phyloP scores from a whole-genome alignment of 1,140 invertebrate species.

The Drosophila pruinosa region DNA sequence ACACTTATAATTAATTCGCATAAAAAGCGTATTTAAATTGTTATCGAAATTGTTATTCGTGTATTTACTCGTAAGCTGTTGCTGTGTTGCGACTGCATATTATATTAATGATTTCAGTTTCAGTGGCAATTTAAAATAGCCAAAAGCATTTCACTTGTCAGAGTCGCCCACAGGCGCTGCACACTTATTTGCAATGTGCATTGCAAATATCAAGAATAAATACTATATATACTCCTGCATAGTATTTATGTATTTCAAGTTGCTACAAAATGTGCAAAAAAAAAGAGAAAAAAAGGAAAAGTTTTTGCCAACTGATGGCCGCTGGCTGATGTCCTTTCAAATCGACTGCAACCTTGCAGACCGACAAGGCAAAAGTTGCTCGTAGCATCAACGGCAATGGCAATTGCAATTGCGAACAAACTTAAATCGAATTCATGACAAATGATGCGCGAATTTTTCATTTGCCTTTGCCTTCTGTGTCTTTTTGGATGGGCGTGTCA shows the following conservation, averaged over 20 bases:
- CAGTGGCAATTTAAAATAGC: not conserved
- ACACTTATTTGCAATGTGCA: not conserved
- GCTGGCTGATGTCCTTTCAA: not conserved
- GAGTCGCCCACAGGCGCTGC: not conserved
- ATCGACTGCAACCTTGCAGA: conserved; percentile 10
- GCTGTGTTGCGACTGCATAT: not conserved
- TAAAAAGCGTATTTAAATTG: too few species aligned
- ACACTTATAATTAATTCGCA: too few species aligned
- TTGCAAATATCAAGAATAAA: not conserved
- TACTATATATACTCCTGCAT: not conserved
- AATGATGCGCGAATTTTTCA: conserved; percentile 73
- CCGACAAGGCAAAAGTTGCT: conserved; percentile 10
- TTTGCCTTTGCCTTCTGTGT: conserved; percentile 19
- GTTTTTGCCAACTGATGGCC: not conserved
- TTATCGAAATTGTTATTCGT: too few species aligned
- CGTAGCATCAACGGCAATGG: conserved; percentile 8
- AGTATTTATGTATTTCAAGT: not conserved
- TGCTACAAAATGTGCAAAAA: not conserved
- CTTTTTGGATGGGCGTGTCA: not conserved
- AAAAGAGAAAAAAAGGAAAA: not conserved
- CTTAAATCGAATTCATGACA: conserved; percentile 78
- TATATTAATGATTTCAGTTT: conserved; percentile 1
- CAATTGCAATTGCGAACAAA: conserved; percentile 41
- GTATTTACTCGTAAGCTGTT: too few species aligned
- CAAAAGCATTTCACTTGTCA: not conserved